phyloP scores from a whole-genome alignment of 2,113 vertebrate genomes.

The Pyxicephalus adspersus region DNA sequence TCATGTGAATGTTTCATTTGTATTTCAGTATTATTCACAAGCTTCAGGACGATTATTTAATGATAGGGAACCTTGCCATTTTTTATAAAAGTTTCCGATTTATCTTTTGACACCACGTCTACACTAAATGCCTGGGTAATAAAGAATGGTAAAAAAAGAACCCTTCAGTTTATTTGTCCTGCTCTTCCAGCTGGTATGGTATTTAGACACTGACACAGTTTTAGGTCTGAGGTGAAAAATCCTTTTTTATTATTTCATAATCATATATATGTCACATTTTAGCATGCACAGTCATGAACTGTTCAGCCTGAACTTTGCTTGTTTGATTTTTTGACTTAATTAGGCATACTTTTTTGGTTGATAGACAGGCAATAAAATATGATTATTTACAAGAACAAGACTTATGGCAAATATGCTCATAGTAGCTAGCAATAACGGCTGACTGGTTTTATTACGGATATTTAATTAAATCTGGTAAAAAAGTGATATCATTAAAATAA shows the following conservation, averaged over 20 bases:
- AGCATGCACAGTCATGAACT: conserved; percentile 24
- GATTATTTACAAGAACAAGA: no score
- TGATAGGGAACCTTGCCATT: conserved; percentile 50
- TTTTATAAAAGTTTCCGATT: conserved; percentile 40
- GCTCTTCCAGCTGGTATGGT: neutral
- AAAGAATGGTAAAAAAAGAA: conserved; percentile 14
- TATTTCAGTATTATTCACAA: conserved; percentile 33
- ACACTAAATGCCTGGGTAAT: neutral
- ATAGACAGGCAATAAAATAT: neutral
- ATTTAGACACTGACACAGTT: neutral
- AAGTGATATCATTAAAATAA: no score
- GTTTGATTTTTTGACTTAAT: conserved; percentile 46
- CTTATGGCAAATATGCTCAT: no score
- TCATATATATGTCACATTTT: conserved; percentile 20
- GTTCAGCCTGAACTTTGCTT: conserved; percentile 42
- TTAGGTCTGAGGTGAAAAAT: conserved; percentile 14
- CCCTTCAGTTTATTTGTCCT: neutral
- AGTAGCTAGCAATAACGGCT: no score
- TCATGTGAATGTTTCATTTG: conserved; percentile 56
- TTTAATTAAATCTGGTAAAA: no score
- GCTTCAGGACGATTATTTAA: conserved; percentile 53
- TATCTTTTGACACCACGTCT: conserved; percentile 33
- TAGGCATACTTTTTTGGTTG: conserved; percentile 35
- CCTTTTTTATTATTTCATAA: conserved; percentile 34
- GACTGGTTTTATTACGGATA: no score